Percentiles rank a stretch among this genome's conserved stretches.
Conservation (phyloP, 2,888 invertebrate species). For the Ferrisia virgata region DNA sequence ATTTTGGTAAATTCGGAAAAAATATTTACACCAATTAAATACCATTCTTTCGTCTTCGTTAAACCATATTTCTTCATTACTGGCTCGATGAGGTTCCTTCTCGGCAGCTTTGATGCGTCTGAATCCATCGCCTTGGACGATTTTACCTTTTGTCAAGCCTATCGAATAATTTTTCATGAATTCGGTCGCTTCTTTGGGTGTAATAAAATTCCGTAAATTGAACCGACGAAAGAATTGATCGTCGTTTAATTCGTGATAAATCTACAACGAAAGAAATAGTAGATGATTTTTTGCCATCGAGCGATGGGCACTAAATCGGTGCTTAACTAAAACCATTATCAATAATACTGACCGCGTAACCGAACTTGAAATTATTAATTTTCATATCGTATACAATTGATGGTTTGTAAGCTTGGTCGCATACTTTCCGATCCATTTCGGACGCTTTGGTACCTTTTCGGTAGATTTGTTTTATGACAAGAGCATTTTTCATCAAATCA, state of each 20-base stretch:
- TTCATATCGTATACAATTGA: not conserved
- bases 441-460: not conserved
- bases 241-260: not conserved
- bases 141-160: too few species aligned
- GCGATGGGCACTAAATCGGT: not conserved
- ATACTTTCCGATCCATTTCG: not conserved
- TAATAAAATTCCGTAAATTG: not conserved
- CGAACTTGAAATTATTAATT: not conserved
- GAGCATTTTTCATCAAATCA: not conserved
- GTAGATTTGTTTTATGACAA: not conserved
- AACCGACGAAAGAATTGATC: not conserved
- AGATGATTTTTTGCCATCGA: not conserved
- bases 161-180: not conserved
- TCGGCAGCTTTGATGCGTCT: too few species aligned
- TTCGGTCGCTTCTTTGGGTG: not conserved
- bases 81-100: not conserved
- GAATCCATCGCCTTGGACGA: too few species aligned
- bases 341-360: not conserved
- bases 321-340: too few species aligned
- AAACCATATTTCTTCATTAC: not conserved
- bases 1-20: too few species aligned
- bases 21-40: not conserved
- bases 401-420: not conserved
- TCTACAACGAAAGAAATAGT: too few species aligned
- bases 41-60: not conserved